Conservation (phyloP, 1,140 invertebrate genomes). For the Gonioctena quinquepunctata region DNA sequence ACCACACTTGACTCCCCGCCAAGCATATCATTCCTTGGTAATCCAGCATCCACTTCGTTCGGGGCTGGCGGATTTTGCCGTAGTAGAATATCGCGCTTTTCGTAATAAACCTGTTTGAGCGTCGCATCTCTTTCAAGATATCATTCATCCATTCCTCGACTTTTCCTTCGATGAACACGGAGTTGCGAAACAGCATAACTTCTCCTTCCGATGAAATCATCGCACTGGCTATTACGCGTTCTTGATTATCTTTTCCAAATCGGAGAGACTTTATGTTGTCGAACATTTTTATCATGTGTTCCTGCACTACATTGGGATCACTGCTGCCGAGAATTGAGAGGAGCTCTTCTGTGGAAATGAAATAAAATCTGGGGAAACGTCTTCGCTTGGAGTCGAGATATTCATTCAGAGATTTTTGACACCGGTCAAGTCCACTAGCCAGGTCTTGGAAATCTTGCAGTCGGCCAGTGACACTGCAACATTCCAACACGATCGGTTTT, state of each 20-base stretch:
- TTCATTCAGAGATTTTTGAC: slow-evolving; percentile 88
- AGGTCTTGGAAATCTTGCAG: slow-evolving; percentile 75
- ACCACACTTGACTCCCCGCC: slow-evolving; percentile 87
- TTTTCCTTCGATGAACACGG: slow-evolving; percentile 61
- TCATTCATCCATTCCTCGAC: slow-evolving; percentile 92
- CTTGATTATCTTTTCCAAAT: slow-evolving; percentile 65
- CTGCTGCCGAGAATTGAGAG: slow-evolving; percentile 86
- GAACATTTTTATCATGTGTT: slow-evolving; percentile 95
- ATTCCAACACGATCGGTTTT: slow-evolving; percentile 74
- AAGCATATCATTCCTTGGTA: slow-evolving; percentile 88
- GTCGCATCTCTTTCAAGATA: slow-evolving; percentile 81
- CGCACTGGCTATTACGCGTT: slow-evolving; percentile 69
- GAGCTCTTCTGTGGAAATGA: slow-evolving; percentile 91
- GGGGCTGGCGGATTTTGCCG: slow-evolving; percentile 63
- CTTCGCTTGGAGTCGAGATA: slow-evolving; percentile 86
- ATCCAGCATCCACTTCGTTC: slow-evolving; percentile 84
- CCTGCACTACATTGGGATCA: slow-evolving; percentile 78
- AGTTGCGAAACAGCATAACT: slow-evolving; percentile 78
- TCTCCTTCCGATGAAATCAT: slow-evolving; percentile 87
- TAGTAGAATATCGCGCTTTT: slow-evolving; percentile 88
- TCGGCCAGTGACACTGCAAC: slow-evolving; percentile 73
- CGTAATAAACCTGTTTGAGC: slow-evolving; percentile 80
- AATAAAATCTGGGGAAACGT: slow-evolving; percentile 88
- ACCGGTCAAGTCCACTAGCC: slow-evolving; percentile 77
- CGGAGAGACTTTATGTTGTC: slow-evolving; percentile 82